Percentiles rank a stretch among this genome's conserved stretches.
Evolutionary conservation across 2,888 invertebrate genomes (phyloP).

Genomic region (Acheta domesticus): DNA sequence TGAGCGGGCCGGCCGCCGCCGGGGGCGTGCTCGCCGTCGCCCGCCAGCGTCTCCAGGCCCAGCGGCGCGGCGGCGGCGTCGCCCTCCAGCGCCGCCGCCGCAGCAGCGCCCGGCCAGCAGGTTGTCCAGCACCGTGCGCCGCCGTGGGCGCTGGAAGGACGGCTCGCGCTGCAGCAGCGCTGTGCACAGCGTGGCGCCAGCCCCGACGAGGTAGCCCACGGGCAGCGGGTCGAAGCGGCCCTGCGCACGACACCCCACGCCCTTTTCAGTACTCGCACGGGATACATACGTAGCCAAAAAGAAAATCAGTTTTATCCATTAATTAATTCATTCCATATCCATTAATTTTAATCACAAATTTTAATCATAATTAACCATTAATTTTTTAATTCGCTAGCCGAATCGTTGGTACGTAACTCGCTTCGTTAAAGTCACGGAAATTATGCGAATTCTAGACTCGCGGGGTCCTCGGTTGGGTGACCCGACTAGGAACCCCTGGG

Average conservation of each 20-base stretch:
- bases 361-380: too few species aligned
- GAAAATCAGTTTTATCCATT: too few species aligned
- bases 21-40: conserved; percentile 5
- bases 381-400: too few species aligned
- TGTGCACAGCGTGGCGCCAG: conserved; percentile 59
- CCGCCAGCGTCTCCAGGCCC: neutral
- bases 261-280: too few species aligned
- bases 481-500: too few species aligned
- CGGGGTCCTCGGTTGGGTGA: too few species aligned
- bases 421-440: too few species aligned
- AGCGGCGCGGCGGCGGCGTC: conserved; percentile 25
- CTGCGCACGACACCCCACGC: conserved; percentile 43
- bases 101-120: conserved; percentile 52
- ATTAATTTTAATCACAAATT: too few species aligned
- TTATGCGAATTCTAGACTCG: too few species aligned
- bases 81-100: conserved; percentile 32
- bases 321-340: too few species aligned
- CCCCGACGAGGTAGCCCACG: conserved; percentile 60
- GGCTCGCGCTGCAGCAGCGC: conserved; percentile 63
- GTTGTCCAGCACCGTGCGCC: conserved; percentile 54
- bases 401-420: too few species aligned
- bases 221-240: conserved; percentile 66
- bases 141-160: conserved; percentile 60
- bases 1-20: neutral
- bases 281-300: neutral